These are phyloP conservation scores for Rhineura floridana DNA, from an alignment of 2,113 vertebrate species.

Conservation along the genomic window DNA sequence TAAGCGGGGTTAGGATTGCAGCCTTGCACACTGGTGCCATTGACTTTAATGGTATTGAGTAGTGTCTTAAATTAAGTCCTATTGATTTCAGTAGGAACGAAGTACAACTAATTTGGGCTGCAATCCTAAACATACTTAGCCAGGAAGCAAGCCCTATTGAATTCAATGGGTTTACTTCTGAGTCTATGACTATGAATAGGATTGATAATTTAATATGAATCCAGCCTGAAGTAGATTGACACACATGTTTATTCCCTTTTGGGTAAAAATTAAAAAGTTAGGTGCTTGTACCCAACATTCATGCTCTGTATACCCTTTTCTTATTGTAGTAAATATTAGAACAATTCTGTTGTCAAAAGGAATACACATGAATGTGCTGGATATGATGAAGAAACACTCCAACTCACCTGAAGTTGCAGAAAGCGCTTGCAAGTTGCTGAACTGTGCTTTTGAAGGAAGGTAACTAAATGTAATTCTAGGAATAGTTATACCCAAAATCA, in stretches of 20 bases:
- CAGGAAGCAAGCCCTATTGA: not conserved
- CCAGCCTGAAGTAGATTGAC: not conserved
- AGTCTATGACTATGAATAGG: not conserved
- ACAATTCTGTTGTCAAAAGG: constrained; percentile 86
- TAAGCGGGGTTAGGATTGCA: no score
- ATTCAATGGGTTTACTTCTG: not conserved
- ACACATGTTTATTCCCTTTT: no score
- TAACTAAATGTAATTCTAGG: constrained; percentile 53
- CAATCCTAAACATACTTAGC: not conserved
- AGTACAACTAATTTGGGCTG: not conserved
- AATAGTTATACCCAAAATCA: constrained; percentile 7
- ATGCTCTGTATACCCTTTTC: constrained; percentile 18
- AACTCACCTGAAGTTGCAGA: constrained; percentile 82
- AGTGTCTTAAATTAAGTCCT: not conserved
- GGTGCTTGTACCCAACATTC: not conserved
- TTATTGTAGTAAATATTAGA: constrained; percentile 81
- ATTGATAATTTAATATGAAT: not conserved
- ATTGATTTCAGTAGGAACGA: not conserved
- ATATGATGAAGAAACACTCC: constrained; percentile 88
- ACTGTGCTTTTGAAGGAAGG: constrained; percentile 89
- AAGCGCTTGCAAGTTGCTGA: constrained; percentile 87
- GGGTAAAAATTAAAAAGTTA: not conserved
- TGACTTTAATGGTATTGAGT: not conserved
- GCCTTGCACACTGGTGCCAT: not conserved
- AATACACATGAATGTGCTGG: constrained; percentile 90